phyloP scores from a whole-genome alignment of 2,888 invertebrate genomes.

The Parochlus steinenii region DNA sequence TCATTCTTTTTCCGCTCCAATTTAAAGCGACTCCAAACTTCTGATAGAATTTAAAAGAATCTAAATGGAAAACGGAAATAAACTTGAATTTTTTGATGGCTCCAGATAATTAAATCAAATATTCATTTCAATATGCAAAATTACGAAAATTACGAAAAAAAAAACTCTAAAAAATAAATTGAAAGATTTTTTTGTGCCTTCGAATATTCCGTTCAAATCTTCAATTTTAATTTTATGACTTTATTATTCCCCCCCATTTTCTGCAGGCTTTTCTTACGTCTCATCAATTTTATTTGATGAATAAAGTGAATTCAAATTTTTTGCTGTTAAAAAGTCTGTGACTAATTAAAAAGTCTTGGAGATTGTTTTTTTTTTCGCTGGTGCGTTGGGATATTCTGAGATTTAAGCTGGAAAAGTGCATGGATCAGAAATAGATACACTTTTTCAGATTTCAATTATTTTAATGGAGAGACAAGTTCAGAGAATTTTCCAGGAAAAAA shows the following conservation, averaged over 20 bases:
- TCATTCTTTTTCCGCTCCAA: no score
- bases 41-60: no score
- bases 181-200: no score
- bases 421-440: no score
- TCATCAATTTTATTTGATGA: constrained; percentile 12
- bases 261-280: constrained; percentile 5
- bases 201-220: no score
- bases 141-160: constrained; percentile 3
- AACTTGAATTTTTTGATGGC: no score
- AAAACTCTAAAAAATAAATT: neutral
- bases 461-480: no score
- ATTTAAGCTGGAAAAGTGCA: no score
- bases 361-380: constrained; percentile 1
- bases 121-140: constrained; percentile 6
- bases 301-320: constrained; percentile 5
- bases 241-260: neutral
- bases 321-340: constrained; percentile 12
- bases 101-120: constrained; percentile 8
- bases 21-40: no score
- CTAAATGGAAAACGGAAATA: no score
- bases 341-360: constrained; percentile 10
- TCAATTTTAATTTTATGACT: constrained; percentile 6
- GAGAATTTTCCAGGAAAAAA: no score
- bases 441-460: no score
- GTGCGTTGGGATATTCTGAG: constrained; percentile 6